These are phyloP conservation scores for Parazoanthus swiftii DNA, from an alignment of 92 coral and sea anemone genomes.

Conservation along the genomic window DNA sequence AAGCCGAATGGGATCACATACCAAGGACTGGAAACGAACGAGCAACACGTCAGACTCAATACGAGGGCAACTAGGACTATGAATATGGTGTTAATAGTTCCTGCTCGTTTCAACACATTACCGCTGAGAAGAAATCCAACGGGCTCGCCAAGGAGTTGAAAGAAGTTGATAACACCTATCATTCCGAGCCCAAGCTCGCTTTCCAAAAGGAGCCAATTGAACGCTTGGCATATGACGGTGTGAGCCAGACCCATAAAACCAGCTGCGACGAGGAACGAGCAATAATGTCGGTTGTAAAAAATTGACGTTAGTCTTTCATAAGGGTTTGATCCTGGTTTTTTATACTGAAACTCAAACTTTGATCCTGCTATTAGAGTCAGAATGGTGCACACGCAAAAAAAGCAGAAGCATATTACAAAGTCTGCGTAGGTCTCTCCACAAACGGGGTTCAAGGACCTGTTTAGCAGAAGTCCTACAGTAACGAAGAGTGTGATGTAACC, in stretches of 20 bases:
- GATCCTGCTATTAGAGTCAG: slow-evolving; percentile 69
- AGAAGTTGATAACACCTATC: slow-evolving; percentile 63
- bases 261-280: slow-evolving; percentile 61
- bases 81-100: slow-evolving; percentile 78
- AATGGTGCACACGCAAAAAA: slow-evolving; percentile 75
- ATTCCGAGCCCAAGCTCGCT: slow-evolving; percentile 58
- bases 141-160: slow-evolving; percentile 84
- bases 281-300: slow-evolving; percentile 75
- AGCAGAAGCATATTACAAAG: slow-evolving; percentile 83
- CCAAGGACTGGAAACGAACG: slow-evolving; percentile 80
- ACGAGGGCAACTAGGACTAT: slow-evolving; percentile 60
- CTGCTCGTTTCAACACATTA: slow-evolving; percentile 66
- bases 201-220: slow-evolving; percentile 60
- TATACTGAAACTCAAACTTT: slow-evolving; percentile 67
- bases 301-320: slow-evolving; percentile 61
- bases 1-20: slow-evolving; percentile 75
- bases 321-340: slow-evolving; percentile 39
- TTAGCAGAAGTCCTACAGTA: slow-evolving; percentile 73
- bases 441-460: slow-evolving; percentile 76
- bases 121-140: slow-evolving; percentile 81
- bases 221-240: slow-evolving; percentile 67
- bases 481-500: slow-evolving; percentile 73
- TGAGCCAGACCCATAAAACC: slow-evolving; percentile 86
- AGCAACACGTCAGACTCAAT: slow-evolving; percentile 70
- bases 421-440: slow-evolving; percentile 88